Evolutionary conservation across 2,888 invertebrate genomes (phyloP).

Genomic region (Amphiduros pacificus): DNA sequence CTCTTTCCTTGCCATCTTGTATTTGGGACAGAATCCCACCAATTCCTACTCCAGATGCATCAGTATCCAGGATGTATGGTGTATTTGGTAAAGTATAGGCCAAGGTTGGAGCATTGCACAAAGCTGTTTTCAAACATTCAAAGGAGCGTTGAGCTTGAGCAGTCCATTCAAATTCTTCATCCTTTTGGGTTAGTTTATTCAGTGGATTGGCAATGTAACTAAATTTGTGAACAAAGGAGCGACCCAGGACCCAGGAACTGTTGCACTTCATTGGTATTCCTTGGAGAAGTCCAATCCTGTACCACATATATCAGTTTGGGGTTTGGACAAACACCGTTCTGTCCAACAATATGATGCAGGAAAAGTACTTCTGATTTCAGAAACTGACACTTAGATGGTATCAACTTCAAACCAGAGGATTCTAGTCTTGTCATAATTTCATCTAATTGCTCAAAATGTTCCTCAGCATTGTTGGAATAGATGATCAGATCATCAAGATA

Average conservation of each 20-base stretch:
- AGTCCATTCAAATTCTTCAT: slow-evolving; percentile 14
- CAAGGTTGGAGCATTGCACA: slow-evolving; percentile 19
- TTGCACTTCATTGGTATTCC: slow-evolving; percentile 2
- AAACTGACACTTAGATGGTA: slow-evolving; percentile 32
- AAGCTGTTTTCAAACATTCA: not conserved
- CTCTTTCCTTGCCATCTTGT: slow-evolving; percentile 12
- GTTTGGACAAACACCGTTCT: slow-evolving; percentile 4
- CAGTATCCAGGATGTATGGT: slow-evolving; percentile 5
- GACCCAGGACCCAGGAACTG: slow-evolving; percentile 6
- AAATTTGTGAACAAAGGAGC: slow-evolving; percentile 12
- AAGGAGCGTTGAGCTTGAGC: slow-evolving; percentile 1
- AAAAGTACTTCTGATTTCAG: slow-evolving; percentile 10
- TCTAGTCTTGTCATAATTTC: too few relatives aligned
- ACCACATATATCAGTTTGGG: slow-evolving; percentile 8
- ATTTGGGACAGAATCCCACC: slow-evolving; percentile 14
- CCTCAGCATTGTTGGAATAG: slow-evolving; percentile 24
- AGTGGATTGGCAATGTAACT: not conserved
- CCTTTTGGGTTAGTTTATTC: not conserved
- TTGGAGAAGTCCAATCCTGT: slow-evolving; percentile 2
- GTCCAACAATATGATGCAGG: slow-evolving; percentile 14
- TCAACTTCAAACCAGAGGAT: too few relatives aligned
- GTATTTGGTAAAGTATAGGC: not conserved
- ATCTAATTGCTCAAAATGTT: slow-evolving; percentile 24
- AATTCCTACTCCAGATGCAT: slow-evolving; percentile 9
- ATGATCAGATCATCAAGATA: slow-evolving; percentile 34